Percentiles rank a stretch among this genome's conserved stretches.
These are phyloP conservation scores for Micrasema minimum DNA, from an alignment of 1,140 invertebrate species.

Conservation along the genomic window DNA sequence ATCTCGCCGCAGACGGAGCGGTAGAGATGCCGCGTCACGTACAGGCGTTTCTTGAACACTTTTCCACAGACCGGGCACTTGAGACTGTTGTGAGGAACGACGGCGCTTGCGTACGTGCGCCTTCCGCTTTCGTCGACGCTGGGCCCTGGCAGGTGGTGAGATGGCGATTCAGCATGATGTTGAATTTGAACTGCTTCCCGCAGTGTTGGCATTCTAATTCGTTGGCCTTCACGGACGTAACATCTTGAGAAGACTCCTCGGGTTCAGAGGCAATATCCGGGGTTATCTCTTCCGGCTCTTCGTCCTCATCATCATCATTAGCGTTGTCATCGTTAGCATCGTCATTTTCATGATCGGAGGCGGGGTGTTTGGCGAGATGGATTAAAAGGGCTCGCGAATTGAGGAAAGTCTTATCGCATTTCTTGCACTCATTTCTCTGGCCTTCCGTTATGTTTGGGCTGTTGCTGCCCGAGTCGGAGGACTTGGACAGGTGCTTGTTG, in stretches of 20 bases:
- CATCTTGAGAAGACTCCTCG: constrained; percentile 17
- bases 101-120: neutral
- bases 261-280: neutral
- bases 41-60: constrained; percentile 43
- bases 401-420: constrained; percentile 58
- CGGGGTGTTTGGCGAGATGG: constrained; percentile 55
- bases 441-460: constrained; percentile 53
- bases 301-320: constrained; percentile 12
- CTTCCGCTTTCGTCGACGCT: neutral
- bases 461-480: constrained; percentile 56
- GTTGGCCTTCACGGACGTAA: neutral
- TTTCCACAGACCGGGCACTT: constrained; percentile 46
- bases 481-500: constrained; percentile 35
- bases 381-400: constrained; percentile 49
- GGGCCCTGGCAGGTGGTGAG: constrained; percentile 52
- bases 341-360: neutral
- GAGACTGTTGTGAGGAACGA: neutral
- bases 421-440: constrained; percentile 56
- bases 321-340: neutral
- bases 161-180: constrained; percentile 60
- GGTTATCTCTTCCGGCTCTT: constrained; percentile 4
- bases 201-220: constrained; percentile 60
- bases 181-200: constrained; percentile 62
- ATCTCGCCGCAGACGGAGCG: constrained; percentile 41
- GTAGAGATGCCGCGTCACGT: constrained; percentile 39